These are phyloP conservation scores for Sminthurides aquaticus DNA, from an alignment of 2,888 invertebrate species.

Conservation along the genomic window DNA sequence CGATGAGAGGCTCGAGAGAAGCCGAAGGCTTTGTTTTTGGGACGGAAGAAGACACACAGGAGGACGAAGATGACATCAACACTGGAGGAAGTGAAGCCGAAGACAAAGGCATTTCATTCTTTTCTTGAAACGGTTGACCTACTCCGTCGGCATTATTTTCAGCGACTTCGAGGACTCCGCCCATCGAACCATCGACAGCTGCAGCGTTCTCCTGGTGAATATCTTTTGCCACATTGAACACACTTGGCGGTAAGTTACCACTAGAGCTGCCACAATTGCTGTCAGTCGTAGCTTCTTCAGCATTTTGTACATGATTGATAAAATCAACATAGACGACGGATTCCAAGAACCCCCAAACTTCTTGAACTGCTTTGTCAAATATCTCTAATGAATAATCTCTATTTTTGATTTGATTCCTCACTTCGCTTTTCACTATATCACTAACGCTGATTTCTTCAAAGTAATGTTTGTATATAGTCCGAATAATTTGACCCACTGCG, in stretches of 20 bases:
- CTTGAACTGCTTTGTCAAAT: conserved; percentile 24
- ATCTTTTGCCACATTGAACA: too few relatives aligned
- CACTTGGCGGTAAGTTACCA: not conserved
- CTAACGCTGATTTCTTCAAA: conserved; percentile 13
- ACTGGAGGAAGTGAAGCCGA: not conserved
- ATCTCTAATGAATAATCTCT: conserved; percentile 14
- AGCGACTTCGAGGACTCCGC: not conserved
- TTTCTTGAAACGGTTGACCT: not conserved
- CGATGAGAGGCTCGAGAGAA: conserved; percentile 13
- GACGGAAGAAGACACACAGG: conserved; percentile 16
- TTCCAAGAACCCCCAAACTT: conserved; percentile 19
- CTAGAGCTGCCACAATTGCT: not conserved
- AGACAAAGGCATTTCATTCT: not conserved
- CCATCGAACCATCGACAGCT: not conserved
- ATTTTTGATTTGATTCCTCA: conserved; percentile 15
- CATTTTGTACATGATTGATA: not conserved
- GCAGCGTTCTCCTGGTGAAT: too few relatives aligned
- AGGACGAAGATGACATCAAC: not conserved
- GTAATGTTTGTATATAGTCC: conserved; percentile 16
- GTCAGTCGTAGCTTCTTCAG: not conserved
- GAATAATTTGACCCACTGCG: conserved; percentile 8
- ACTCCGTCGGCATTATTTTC: not conserved
- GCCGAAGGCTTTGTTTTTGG: conserved; percentile 8
- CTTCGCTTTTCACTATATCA: conserved; percentile 11
- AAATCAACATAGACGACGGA: conserved; percentile 11